A percentile compares a stretch with the other conserved stretches of the same genome.
Evolutionary conservation across 2,113 vertebrate species (phyloP).

Genomic region (Epinephelus lanceolatus): DNA sequence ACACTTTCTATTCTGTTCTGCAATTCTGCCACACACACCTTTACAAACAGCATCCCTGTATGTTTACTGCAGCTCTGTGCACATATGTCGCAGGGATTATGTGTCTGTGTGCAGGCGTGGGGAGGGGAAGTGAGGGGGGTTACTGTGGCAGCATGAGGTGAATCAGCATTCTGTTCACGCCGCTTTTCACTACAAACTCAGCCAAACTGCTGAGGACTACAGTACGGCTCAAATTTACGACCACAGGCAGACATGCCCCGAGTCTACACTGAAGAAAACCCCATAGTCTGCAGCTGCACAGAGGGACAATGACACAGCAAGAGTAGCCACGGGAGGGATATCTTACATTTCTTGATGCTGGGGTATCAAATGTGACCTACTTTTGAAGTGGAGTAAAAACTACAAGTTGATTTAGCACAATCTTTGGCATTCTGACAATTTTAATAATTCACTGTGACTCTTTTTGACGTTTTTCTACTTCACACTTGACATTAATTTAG

Average conservation of each 20-base stretch:
- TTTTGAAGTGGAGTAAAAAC: not conserved
- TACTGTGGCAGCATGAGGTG: slow-evolving; percentile 68
- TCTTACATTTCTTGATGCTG: not conserved
- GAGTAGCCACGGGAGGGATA: not conserved
- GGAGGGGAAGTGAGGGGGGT: slow-evolving; percentile 9
- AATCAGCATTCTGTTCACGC: slow-evolving; percentile 80
- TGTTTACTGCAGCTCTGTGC: slow-evolving; percentile 47
- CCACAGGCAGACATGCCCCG: not conserved
- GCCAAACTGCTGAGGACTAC: slow-evolving; percentile 46
- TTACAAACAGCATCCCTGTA: slow-evolving; percentile 7
- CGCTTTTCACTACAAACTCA: slow-evolving; percentile 45
- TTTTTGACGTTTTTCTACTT: not conserved
- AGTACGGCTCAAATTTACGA: slow-evolving; percentile 2
- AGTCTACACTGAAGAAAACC: not conserved
- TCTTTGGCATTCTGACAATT: not conserved
- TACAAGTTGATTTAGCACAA: not conserved
- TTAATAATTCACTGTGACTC: not conserved
- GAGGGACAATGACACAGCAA: slow-evolving; percentile 16
- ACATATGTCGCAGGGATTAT: slow-evolving; percentile 65
- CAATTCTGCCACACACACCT: not conserved
- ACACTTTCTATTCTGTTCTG: not conserved
- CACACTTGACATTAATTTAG: not conserved
- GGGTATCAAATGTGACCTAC: slow-evolving; percentile 23
- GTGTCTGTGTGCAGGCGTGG: slow-evolving; percentile 26
- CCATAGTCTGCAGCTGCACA: not conserved